These are phyloP conservation scores for Aegotheles bennettii DNA, from an alignment of 2,113 vertebrate species.

Conservation along the genomic window DNA sequence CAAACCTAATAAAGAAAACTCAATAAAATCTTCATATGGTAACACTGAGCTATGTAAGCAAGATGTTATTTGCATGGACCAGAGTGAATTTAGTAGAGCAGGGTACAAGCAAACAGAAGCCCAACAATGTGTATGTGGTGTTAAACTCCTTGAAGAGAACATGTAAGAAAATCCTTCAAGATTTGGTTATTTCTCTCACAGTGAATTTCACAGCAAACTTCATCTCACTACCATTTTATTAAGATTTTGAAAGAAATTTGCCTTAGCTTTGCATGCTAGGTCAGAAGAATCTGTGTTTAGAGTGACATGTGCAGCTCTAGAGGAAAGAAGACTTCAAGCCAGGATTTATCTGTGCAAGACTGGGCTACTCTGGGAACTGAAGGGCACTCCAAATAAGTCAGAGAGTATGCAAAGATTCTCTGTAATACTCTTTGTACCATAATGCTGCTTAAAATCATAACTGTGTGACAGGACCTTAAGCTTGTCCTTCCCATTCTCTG, in stretches of 20 bases:
- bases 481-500: background rate
- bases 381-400: background rate
- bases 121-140: fast-evolving
- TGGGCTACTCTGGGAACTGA: background rate
- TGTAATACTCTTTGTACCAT: background rate
- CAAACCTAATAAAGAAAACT: slow-evolving; percentile 23
- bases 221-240: background rate
- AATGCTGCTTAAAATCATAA: background rate
- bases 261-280: background rate
- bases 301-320: background rate
- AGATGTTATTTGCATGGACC: background rate
- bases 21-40: background rate
- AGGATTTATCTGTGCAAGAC: background rate
- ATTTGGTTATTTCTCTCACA: background rate
- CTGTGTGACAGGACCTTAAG: background rate
- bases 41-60: background rate
- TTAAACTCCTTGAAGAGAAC: background rate
- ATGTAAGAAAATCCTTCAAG: background rate
- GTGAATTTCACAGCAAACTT: background rate
- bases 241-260: background rate
- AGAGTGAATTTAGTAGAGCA: background rate
- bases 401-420: background rate
- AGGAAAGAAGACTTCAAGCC: background rate
- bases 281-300: background rate
- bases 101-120: background rate